Evolutionary conservation across 2,888 invertebrate genomes (phyloP).

Genomic region (Anarsia innoxiella): DNA sequence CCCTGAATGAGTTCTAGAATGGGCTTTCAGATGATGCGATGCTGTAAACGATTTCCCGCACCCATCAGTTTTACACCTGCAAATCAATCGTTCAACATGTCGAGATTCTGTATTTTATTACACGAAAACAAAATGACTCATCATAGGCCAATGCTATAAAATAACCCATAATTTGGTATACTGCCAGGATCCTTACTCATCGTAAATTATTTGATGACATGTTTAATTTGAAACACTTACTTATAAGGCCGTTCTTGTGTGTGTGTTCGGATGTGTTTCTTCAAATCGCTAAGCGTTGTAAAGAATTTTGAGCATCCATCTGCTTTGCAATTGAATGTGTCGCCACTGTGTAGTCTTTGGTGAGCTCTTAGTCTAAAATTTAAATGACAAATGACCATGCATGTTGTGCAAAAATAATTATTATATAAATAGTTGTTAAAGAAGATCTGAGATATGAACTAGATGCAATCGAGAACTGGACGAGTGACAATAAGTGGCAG

Average conservation of each 20-base stretch:
- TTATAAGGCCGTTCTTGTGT: slow-evolving; percentile 93
- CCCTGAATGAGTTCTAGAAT: slow-evolving; percentile 88
- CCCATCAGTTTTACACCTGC: slow-evolving; percentile 85
- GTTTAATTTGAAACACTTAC: too few relatives aligned
- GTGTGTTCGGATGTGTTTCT: slow-evolving; percentile 94
- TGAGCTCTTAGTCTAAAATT: slow-evolving; percentile 85
- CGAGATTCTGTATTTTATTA: not conserved
- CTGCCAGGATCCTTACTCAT: slow-evolving; percentile 1
- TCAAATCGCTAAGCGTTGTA: slow-evolving; percentile 94
- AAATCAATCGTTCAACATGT: not conserved
- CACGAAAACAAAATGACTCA: slow-evolving; percentile 1
- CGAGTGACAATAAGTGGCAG: slow-evolving; percentile 5
- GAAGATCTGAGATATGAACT: too few relatives aligned
- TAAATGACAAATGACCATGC: too few relatives aligned
- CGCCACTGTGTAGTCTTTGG: slow-evolving; percentile 93
- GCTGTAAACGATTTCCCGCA: slow-evolving; percentile 96
- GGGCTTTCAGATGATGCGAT: slow-evolving; percentile 95
- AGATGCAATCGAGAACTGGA: too few relatives aligned
- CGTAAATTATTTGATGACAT: too few relatives aligned
- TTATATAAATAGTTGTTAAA: too few relatives aligned
- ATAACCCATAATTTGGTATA: slow-evolving; percentile 5
- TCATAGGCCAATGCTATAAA: not conserved
- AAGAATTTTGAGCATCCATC: slow-evolving; percentile 91
- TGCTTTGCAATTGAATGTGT: slow-evolving; percentile 93
- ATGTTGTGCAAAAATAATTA: too few relatives aligned